These are phyloP conservation scores for Apis cerana DNA, from an alignment of 1,140 invertebrate genomes.

Conservation along the genomic window DNA sequence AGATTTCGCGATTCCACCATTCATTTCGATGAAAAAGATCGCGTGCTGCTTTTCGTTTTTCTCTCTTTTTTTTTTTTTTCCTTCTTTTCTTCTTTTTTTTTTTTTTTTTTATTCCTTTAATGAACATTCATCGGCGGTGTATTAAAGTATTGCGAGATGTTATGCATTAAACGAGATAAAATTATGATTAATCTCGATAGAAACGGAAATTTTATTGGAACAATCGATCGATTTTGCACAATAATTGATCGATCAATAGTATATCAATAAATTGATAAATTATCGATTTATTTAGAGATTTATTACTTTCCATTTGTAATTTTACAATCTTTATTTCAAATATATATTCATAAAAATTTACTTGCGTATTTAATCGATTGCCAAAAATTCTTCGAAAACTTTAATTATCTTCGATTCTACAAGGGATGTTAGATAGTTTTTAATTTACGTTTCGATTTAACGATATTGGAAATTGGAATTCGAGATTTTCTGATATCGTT, in stretches of 20 bases:
- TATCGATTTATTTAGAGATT: too few relatives aligned
- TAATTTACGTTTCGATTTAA: constrained; percentile 4
- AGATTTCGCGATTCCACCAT: background rate
- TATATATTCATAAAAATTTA: too few relatives aligned
- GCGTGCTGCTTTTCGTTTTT: background rate
- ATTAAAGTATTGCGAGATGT: background rate
- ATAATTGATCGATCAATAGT: too few relatives aligned
- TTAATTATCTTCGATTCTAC: background rate
- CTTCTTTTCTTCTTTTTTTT: background rate
- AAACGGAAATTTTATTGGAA: background rate
- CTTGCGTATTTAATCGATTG: too few relatives aligned
- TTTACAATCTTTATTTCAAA: too few relatives aligned
- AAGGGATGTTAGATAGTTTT: background rate
- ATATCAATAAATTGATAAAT: too few relatives aligned
- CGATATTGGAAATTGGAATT: background rate
- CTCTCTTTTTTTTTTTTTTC: background rate
- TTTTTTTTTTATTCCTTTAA: background rate
- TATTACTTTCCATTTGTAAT: too few relatives aligned
- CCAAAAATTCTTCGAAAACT: too few relatives aligned
- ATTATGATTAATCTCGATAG: background rate
- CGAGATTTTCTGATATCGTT: background rate
- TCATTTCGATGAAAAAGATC: constrained; percentile 4
- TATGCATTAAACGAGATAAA: background rate
- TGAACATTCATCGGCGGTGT: background rate
- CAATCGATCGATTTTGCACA: background rate